Conservation (phyloP, 1,140 invertebrate species). For the Bombus waltoni region DNA sequence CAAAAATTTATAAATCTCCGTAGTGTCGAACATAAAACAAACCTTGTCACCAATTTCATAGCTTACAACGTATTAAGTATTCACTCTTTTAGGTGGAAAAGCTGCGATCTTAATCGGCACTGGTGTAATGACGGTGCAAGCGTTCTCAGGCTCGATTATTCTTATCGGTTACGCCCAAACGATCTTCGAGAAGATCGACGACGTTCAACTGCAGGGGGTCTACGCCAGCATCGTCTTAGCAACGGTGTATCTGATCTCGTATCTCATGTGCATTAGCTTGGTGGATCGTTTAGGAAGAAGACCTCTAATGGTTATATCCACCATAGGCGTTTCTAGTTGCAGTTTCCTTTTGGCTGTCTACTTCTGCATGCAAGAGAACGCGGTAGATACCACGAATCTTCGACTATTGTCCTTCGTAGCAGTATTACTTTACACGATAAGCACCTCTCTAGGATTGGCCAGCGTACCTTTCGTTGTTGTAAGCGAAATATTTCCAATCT, state of each 20-base stretch:
- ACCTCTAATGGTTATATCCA: constrained; percentile 36
- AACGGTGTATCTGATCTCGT: constrained; percentile 2
- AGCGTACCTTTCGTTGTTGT: constrained; percentile 22
- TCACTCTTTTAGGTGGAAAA: constrained; percentile 9
- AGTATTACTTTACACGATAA: constrained; percentile 20
- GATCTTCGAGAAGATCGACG: constrained; percentile 29
- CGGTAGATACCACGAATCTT: not conserved
- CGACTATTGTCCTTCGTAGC: not conserved
- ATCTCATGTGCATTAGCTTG: not conserved
- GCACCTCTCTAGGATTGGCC: constrained; percentile 18
- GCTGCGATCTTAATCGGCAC: not conserved
- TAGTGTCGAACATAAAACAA: too few relatives aligned
- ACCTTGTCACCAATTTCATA: too few relatives aligned
- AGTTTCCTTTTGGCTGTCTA: constrained; percentile 13
- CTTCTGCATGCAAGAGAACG: constrained; percentile 22
- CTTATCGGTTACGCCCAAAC: constrained; percentile 20
- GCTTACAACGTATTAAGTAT: not conserved
- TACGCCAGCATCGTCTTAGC: constrained; percentile 9
- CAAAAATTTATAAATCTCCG: not conserved
- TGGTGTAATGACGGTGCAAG: constrained; percentile 3
- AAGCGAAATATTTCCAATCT: constrained; percentile 44
- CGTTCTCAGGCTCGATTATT: constrained; percentile 21
- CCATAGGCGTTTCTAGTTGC: constrained; percentile 8
- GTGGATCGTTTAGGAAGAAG: constrained; percentile 32
- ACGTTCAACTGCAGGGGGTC: not conserved